Evolutionary conservation across 2,888 invertebrate genomes (phyloP).

Genomic region (Ptychoptera contaminata): DNA sequence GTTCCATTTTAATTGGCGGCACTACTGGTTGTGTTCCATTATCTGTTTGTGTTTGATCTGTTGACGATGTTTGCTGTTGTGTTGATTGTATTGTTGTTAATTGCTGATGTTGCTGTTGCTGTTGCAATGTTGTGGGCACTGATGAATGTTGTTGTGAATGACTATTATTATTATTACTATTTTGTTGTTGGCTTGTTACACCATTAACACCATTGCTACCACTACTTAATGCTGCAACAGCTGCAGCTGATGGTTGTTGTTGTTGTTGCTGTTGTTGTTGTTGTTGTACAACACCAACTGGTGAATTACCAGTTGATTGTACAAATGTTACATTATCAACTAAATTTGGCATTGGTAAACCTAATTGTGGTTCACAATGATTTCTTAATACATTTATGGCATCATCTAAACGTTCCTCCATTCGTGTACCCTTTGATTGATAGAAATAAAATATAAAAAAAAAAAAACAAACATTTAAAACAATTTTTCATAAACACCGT

Average conservation of each 20-base stretch:
- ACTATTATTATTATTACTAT: slow-evolving; percentile 16
- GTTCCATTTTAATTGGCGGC: slow-evolving; percentile 30
- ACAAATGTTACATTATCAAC: slow-evolving; percentile 26
- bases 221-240: too few relatives aligned
- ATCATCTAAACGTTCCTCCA: slow-evolving; percentile 91
- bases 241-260: slow-evolving; percentile 14
- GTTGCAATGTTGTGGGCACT: slow-evolving; percentile 14
- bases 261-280: slow-evolving; percentile 29
- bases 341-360: slow-evolving; percentile 29
- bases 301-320: slow-evolving; percentile 20
- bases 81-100: slow-evolving; percentile 27
- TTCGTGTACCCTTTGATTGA: slow-evolving; percentile 83
- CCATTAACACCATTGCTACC: too few relatives aligned
- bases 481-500: too few relatives aligned
- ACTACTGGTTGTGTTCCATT: slow-evolving; percentile 12
- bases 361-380: slow-evolving; percentile 76
- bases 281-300: slow-evolving; percentile 11
- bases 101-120: slow-evolving; percentile 27
- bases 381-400: slow-evolving; percentile 89
- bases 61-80: slow-evolving; percentile 23
- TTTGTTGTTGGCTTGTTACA: too few relatives aligned
- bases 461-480: too few relatives aligned
- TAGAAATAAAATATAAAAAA: slow-evolving; percentile 17
- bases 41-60: not conserved
- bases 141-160: slow-evolving; percentile 22